These are phyloP conservation scores for Lasioglossum villosulum DNA, from an alignment of 2,888 invertebrate species.

Conservation along the genomic window DNA sequence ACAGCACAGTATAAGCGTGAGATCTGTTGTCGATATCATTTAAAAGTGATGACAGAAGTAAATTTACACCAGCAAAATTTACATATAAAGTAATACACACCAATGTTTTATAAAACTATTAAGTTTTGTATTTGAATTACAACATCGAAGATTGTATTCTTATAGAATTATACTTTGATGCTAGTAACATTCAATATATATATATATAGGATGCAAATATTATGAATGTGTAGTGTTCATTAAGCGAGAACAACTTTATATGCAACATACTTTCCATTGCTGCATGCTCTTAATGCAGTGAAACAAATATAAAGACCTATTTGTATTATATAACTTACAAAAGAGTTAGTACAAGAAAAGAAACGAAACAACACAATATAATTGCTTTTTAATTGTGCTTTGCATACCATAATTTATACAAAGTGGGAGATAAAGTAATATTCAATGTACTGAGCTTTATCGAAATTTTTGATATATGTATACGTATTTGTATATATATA, in stretches of 20 bases:
- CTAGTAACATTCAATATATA: constrained; percentile 63
- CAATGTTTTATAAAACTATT: constrained; percentile 70
- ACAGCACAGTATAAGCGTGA: constrained; percentile 71
- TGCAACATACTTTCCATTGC: constrained; percentile 49
- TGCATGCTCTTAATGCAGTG: constrained; percentile 58
- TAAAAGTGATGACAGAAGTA: constrained; percentile 71
- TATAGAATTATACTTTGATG: constrained; percentile 72
- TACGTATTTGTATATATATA: constrained; percentile 1
- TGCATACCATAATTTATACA: constrained; percentile 49
- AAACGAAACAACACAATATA: constrained; percentile 46
- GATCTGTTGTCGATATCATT: constrained; percentile 71
- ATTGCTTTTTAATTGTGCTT: constrained; percentile 50
- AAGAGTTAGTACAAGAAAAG: constrained; percentile 56
- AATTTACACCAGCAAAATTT: constrained; percentile 69
- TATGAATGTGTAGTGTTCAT: constrained; percentile 67
- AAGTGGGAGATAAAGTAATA: constrained; percentile 41
- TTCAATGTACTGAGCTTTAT: constrained; percentile 57
- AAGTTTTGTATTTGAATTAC: constrained; percentile 73
- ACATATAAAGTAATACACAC: constrained; percentile 74
- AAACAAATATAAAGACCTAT: constrained; percentile 68
- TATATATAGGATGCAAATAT: constrained; percentile 61
- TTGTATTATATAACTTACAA: constrained; percentile 64
- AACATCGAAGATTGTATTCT: constrained; percentile 69
- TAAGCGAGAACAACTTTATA: constrained; percentile 62
- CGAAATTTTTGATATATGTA: constrained; percentile 60